Evolutionary conservation across 1,140 invertebrate genomes (phyloP).

Genomic region (Drosophila sp.): DNA sequence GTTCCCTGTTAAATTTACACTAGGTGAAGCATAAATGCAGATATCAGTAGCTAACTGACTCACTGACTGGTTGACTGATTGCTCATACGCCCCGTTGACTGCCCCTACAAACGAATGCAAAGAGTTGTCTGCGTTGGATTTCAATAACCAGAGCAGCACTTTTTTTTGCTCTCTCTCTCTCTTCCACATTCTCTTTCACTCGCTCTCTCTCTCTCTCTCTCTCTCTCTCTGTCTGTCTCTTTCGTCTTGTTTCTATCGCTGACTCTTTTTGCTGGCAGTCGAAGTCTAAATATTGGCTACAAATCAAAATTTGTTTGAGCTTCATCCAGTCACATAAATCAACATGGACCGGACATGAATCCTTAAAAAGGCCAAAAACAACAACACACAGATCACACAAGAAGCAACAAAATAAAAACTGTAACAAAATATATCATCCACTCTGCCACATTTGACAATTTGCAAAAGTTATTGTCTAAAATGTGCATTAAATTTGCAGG

Average conservation of each 20-base stretch:
- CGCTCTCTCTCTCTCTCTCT: conserved; percentile 16
- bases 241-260: neutral
- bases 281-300: conserved; percentile 36
- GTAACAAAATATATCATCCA: conserved; percentile 22
- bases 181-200: neutral
- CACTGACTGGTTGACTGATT: conserved; percentile 75
- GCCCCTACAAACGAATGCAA: conserved; percentile 28
- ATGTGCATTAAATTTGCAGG: conserved; percentile 41
- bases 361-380: conserved; percentile 18
- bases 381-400: neutral
- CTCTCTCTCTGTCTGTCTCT: conserved; percentile 23
- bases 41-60: conserved; percentile 61
- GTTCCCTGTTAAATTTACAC: conserved; percentile 31
- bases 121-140: conserved; percentile 49
- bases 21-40: conserved; percentile 65
- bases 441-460: conserved; percentile 31
- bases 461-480: conserved; percentile 44
- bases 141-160: conserved; percentile 53
- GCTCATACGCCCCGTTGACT: conserved; percentile 73
- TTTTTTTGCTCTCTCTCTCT: conserved; percentile 27
- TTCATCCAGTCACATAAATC: conserved; percentile 42
- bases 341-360: conserved; percentile 38
- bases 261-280: conserved; percentile 35
- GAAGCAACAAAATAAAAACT: conserved; percentile 12
- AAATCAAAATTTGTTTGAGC: conserved; percentile 52